Conservation (phyloP, 2,113 vertebrate genomes). For the Oreochromis tanganicae region DNA sequence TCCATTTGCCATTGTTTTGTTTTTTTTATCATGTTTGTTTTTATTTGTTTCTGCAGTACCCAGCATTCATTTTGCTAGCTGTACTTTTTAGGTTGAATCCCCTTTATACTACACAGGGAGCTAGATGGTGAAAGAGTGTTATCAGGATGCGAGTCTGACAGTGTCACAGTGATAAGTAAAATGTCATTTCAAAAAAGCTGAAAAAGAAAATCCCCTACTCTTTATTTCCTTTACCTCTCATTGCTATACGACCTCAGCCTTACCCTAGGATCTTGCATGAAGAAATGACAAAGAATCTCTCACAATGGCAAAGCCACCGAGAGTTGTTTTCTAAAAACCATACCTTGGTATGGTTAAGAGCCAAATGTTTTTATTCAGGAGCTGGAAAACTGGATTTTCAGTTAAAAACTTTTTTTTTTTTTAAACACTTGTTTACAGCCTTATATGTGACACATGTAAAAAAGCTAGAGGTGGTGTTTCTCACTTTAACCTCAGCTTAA, state of each 20-base stretch:
- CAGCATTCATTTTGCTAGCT: background rate
- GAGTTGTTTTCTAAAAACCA: background rate
- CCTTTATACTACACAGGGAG: background rate
- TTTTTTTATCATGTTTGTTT: background rate
- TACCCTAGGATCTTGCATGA: background rate
- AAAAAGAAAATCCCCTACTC: background rate
- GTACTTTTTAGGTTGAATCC: background rate
- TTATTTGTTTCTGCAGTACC: background rate
- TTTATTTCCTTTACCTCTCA: background rate
- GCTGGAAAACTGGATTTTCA: background rate
- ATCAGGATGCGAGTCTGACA: background rate
- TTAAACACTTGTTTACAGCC: background rate
- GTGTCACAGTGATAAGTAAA: background rate
- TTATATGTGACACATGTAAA: background rate
- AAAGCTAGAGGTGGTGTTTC: background rate
- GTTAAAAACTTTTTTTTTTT: background rate
- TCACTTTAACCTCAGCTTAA: background rate
- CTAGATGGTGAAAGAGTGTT: background rate
- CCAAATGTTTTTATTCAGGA: background rate
- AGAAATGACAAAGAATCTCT: background rate
- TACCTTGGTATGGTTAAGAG: background rate
- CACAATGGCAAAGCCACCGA: background rate
- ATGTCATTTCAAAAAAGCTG: background rate
- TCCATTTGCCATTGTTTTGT: background rate
- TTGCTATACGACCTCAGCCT: background rate